A percentile compares a stretch with the other conserved stretches of the same genome.
Conservation (phyloP, 2,797 vertebrate genomes). For the Micromesistius poutassou region DNA sequence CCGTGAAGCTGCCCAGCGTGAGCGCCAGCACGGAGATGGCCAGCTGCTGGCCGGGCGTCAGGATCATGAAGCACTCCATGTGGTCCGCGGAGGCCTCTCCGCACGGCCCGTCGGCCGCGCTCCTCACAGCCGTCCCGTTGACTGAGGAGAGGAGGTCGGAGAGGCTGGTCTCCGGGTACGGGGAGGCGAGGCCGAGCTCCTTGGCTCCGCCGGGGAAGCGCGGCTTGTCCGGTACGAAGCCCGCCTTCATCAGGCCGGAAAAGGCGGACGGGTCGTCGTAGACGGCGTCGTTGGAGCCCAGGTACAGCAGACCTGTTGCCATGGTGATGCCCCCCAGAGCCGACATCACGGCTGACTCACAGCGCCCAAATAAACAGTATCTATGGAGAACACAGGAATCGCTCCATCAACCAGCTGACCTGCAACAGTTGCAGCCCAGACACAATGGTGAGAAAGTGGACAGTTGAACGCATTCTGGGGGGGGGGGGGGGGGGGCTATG, state of each 20-base stretch:
- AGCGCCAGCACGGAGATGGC: constrained; percentile 89
- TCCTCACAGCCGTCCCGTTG: constrained; percentile 77
- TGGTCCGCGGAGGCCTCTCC: constrained; percentile 92
- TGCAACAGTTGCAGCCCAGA: constrained; percentile 63
- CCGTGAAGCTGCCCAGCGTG: constrained; percentile 93
- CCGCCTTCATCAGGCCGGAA: constrained; percentile 52
- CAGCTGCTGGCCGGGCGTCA: constrained; percentile 93
- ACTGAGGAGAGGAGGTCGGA: constrained; percentile 80
- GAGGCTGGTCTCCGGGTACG: constrained; percentile 64
- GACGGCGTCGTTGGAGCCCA: constrained; percentile 89
- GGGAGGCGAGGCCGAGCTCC: constrained; percentile 57
- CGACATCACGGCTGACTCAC: constrained; percentile 72
- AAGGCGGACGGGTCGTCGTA: constrained; percentile 67
- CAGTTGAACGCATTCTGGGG: constrained; percentile 58
- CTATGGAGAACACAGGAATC: constrained; percentile 20
- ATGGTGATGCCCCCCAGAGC: constrained; percentile 86
- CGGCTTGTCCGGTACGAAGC: constrained; percentile 80
- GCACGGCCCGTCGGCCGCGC: constrained; percentile 80
- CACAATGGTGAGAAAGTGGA: constrained; percentile 71
- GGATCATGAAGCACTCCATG: constrained; percentile 99
- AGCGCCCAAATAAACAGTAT: background rate
- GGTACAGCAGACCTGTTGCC: constrained; percentile 87
- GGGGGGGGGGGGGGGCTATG: constrained; percentile 48
- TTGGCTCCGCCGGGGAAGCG: constrained; percentile 80
- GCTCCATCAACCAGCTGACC: constrained; percentile 60